These are phyloP conservation scores for Apotomis capreana DNA, from an alignment of 2,888 invertebrate species.

Conservation along the genomic window DNA sequence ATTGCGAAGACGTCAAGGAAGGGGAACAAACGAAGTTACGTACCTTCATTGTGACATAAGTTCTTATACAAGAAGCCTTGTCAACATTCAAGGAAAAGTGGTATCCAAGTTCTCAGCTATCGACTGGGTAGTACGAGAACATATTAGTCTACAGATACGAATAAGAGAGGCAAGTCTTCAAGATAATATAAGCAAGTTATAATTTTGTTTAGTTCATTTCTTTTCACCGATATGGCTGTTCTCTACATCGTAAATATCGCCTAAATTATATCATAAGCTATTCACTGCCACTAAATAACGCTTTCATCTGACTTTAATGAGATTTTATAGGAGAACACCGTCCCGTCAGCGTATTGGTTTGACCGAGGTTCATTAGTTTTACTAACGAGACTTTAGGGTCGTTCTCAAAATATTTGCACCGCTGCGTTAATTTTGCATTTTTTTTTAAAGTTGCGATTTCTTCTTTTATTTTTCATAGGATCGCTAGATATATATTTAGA, in stretches of 20 bases:
- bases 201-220: not conserved
- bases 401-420: no score
- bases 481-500: no score
- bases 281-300: constrained; percentile 47
- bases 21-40: constrained; percentile 17
- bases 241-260: constrained; percentile 34
- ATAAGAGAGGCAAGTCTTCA: not conserved
- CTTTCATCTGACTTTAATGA: constrained; percentile 48
- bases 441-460: no score
- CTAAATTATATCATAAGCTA: constrained; percentile 28
- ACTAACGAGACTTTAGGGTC: constrained; percentile 39
- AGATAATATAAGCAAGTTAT: no score
- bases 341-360: constrained; percentile 47
- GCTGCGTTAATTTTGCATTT: no score
- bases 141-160: not conserved
- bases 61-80: constrained; percentile 20
- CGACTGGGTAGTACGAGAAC: not conserved
- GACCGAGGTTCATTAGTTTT: constrained; percentile 50
- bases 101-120: constrained; percentile 3
- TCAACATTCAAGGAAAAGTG: constrained; percentile 17
- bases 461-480: no score
- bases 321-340: constrained; percentile 48
- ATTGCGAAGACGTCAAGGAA: constrained; percentile 21
- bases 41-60: not conserved
- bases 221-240: constrained; percentile 40